phyloP scores from a whole-genome alignment of 2,888 invertebrate species.

The Parnassius mnemosyne region DNA sequence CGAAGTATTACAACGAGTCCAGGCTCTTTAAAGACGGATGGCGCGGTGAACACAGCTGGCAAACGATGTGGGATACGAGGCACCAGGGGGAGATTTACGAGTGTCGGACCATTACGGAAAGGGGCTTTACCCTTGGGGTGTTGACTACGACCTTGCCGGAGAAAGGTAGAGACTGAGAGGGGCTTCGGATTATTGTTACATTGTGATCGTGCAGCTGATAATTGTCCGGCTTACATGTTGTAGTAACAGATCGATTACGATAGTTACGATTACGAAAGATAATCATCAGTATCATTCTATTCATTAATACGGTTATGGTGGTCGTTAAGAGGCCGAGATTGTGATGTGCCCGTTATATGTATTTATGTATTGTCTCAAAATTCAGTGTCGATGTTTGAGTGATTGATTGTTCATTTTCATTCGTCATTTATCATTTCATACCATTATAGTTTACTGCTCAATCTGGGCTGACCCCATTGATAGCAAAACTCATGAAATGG shows the following conservation, averaged over 20 bases:
- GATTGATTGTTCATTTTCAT: too few relatives aligned
- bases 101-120: constrained; percentile 61
- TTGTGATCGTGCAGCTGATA: constrained; percentile 22
- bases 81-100: constrained; percentile 52
- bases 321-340: too few relatives aligned
- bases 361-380: not conserved
- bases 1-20: constrained; percentile 54
- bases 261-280: too few relatives aligned
- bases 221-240: constrained; percentile 15
- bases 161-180: constrained; percentile 46
- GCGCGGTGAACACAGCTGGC: constrained; percentile 57
- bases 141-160: constrained; percentile 58
- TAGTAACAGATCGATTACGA: constrained; percentile 1
- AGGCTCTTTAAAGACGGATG: constrained; percentile 54
- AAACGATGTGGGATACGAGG: constrained; percentile 55
- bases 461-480: too few relatives aligned
- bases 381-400: too few relatives aligned
- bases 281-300: too few relatives aligned
- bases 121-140: constrained; percentile 60
- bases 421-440: too few relatives aligned
- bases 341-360: not conserved
- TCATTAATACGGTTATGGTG: too few relatives aligned
- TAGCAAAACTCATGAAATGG: not conserved
- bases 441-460: too few relatives aligned
- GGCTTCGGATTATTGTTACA: constrained; percentile 19